Evolutionary conservation across 2,888 invertebrate genomes (phyloP), one percentile per base, ranked within the genome.

Genomic region (Lithophane leautieri): DNA sequence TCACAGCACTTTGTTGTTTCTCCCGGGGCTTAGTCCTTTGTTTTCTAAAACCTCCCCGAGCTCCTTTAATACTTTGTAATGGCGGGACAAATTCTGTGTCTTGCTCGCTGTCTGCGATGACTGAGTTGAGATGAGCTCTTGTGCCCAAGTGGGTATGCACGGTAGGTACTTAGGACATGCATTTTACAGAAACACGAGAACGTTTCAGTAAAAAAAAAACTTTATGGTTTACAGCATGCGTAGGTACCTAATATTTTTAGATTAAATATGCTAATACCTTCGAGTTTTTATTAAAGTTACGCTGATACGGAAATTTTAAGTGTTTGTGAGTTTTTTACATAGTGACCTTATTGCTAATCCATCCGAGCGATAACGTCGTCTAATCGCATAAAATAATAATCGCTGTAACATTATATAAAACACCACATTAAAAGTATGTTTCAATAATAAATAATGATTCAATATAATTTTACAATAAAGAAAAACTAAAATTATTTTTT

Each of bases 61-160:
- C 93, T 92, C 92, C 93, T 94, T 93, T 95, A 94, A 94, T 94
- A 94, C 92, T 94, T 94, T 94, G 93, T 94, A 92, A 93, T 94
- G 92, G 93, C 90, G 92, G 91, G 89, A 93, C 92, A 92, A 92
- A 93, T 92, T 92, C 92, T 92, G 89, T 92, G 91, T 90, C 90
- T 91, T 90, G 90, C 84, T 87, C 88, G 87, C 89, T 87, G 91
- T 89, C 89, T 89, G 89, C 88, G 90, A 90, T 87, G 89, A 90
- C 88, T 87, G 85, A 85, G 87, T 83, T 81, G 89, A 88, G 86
- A 88, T 86, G 88, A 86, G 86, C 83, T 84, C 85, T 84, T 69
- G 70, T 79, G 73, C 84, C 71, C 78, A 81, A 81, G 79, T 77
- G 70, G 78, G 75, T 76, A 84, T 81, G 81, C 78, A 83, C 60